Conservation (phyloP, 2,888 invertebrate genomes). For the Coelopa pilipes region DNA sequence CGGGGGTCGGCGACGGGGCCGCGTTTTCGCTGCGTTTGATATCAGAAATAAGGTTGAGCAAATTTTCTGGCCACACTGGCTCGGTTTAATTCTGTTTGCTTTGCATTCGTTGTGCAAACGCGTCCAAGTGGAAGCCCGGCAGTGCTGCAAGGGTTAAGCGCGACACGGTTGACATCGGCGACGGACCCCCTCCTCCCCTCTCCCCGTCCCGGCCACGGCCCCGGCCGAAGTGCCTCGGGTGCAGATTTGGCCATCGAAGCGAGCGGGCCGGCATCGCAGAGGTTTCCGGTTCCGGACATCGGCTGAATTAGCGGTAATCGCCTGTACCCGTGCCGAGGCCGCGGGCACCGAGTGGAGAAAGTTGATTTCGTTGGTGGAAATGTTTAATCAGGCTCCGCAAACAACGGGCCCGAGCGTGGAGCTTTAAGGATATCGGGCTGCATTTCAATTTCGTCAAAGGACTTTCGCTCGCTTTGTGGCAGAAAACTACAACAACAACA, state of each 20-base stretch:
- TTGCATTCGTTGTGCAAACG: conserved; percentile 3
- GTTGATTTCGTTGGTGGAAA: conserved; percentile 16
- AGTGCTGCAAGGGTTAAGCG: not conserved
- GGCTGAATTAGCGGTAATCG: conserved; percentile 26
- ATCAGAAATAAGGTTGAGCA: too few relatives aligned
- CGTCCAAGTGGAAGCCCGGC: conserved; percentile 23
- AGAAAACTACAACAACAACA: not conserved
- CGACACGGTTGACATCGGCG: conserved; percentile 12
- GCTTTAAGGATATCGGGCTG: conserved; percentile 24
- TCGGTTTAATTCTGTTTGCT: conserved; percentile 14
- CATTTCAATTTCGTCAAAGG: conserved; percentile 26
- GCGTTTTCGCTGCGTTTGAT: not conserved
- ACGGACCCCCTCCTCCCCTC: too few relatives aligned
- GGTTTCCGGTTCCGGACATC: conserved; percentile 20
- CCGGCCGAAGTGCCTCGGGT: conserved; percentile 11
- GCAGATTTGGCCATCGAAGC: conserved; percentile 30
- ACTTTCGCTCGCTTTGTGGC: not conserved
- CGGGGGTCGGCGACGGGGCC: not conserved
- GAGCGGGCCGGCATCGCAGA: not conserved
- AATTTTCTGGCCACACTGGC: not conserved
- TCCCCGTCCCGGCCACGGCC: not conserved
- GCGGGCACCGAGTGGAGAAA: not conserved
- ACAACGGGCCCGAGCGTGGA: not conserved
- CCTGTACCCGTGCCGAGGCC: not conserved
- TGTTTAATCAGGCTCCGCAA: conserved; percentile 35